These are phyloP conservation scores for Dipodomys stephensi DNA, from an alignment of 2,113 vertebrate species.

Conservation along the genomic window DNA sequence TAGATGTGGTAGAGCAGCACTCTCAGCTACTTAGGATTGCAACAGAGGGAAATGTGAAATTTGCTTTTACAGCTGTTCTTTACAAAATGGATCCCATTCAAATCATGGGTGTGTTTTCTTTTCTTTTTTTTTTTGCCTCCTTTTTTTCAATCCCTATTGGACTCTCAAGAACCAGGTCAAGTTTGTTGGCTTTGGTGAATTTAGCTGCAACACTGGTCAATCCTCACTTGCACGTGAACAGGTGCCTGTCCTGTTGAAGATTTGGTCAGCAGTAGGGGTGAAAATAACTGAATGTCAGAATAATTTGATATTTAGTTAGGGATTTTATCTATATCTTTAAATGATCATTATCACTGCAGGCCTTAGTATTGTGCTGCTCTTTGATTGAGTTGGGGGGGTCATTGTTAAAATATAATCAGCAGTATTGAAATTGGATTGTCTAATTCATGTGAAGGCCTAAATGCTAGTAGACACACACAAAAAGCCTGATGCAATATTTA, in stretches of 20 bases:
- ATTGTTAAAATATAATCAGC: slow-evolving; percentile 18
- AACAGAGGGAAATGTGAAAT: slow-evolving; percentile 61
- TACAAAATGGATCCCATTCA: slow-evolving; percentile 50
- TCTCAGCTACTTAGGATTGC: slow-evolving; percentile 59
- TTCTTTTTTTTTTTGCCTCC: not conserved
- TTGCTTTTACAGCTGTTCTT: slow-evolving; percentile 67
- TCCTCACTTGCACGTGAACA: not conserved
- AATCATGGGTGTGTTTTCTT: not conserved
- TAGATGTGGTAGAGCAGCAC: slow-evolving; percentile 53
- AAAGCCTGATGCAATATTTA: slow-evolving; percentile 3
- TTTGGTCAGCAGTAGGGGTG: not conserved
- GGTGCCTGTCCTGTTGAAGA: not conserved
- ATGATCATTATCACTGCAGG: not conserved
- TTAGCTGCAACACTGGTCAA: not conserved
- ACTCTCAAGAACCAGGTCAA: not conserved
- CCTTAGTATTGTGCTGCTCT: not conserved
- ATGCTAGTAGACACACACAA: not conserved
- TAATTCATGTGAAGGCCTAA: not conserved
- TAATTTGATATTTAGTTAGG: not conserved
- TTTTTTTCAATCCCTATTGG: not conserved
- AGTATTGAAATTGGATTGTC: slow-evolving; percentile 19
- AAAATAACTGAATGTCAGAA: not conserved
- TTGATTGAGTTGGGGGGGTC: not conserved
- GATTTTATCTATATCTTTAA: slow-evolving; percentile 58
- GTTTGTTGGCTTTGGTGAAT: not conserved